Conservation (phyloP, 2,797 vertebrate species). For the Gallinago nigripennis region DNA sequence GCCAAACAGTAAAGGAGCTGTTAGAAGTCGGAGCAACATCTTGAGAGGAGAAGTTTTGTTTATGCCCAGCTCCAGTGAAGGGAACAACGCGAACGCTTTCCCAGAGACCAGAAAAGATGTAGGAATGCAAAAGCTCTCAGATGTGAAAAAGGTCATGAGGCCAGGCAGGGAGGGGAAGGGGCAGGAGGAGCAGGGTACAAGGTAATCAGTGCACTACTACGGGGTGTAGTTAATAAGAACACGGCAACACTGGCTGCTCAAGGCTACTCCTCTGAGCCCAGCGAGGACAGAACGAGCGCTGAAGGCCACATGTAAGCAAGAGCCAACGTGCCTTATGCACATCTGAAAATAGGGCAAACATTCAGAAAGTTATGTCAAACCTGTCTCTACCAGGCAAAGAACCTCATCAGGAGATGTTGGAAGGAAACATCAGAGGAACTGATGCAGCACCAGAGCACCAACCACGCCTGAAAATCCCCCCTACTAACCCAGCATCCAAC, state of each 20-base stretch:
- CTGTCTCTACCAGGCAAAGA: neutral
- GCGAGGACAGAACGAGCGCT: neutral
- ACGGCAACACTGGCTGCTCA: fast-evolving
- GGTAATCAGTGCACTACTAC: neutral
- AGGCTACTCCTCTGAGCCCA: neutral
- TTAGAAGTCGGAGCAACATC: neutral
- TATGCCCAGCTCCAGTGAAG: neutral
- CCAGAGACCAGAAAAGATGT: neutral
- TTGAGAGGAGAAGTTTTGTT: neutral
- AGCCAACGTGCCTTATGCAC: neutral
- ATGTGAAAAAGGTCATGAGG: neutral
- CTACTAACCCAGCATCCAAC: neutral
- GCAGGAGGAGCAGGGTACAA: neutral
- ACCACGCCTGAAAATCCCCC: neutral
- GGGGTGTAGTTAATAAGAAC: neutral
- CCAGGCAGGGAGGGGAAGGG: neutral
- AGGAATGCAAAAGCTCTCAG: fast-evolving
- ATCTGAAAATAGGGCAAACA: neutral
- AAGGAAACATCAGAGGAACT: neutral
- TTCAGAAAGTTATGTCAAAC: neutral
- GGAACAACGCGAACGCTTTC: neutral
- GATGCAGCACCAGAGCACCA: neutral
- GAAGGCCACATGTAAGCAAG: neutral
- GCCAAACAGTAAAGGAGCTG: neutral
- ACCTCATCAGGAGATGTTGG: neutral